Percentiles rank a stretch among this genome's conserved stretches.
These are phyloP conservation scores for Eueremaeus valkanovi DNA, from an alignment of 2,888 invertebrate genomes.

Conservation along the genomic window DNA sequence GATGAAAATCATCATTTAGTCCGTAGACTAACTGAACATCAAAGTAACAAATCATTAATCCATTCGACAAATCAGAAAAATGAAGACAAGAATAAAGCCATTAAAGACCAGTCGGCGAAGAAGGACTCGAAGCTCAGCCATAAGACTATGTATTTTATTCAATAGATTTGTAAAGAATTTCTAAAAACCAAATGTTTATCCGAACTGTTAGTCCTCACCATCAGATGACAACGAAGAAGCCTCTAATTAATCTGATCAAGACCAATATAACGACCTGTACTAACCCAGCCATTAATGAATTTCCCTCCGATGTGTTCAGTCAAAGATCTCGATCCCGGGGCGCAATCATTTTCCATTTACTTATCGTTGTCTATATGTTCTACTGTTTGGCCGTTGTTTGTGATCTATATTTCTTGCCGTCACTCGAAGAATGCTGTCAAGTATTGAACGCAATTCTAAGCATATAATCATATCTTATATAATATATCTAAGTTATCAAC, in stretches of 20 bases:
- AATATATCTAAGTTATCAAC: neutral
- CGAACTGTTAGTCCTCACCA: neutral
- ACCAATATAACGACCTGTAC: slow-evolving; percentile 26
- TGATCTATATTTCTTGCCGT: slow-evolving; percentile 48
- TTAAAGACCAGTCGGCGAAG: neutral
- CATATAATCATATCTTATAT: too few relatives aligned
- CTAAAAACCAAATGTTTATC: neutral
- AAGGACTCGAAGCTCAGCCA: neutral
- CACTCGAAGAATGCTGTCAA: slow-evolving; percentile 47
- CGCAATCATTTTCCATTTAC: slow-evolving; percentile 47
- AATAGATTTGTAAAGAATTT: neutral
- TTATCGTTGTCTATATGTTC: slow-evolving; percentile 47
- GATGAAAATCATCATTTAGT: neutral
- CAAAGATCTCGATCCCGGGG: slow-evolving; percentile 45
- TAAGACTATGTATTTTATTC: neutral
- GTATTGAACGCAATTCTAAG: slow-evolving; percentile 18
- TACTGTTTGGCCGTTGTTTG: slow-evolving; percentile 48
- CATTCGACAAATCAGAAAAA: neutral
- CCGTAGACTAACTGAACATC: slow-evolving; percentile 14
- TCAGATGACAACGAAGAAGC: slow-evolving; percentile 31
- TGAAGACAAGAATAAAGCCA: neutral
- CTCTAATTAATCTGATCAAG: slow-evolving; percentile 28
- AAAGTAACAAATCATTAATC: neutral
- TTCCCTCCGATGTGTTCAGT: slow-evolving; percentile 48
- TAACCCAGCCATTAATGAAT: slow-evolving; percentile 46